Conservation (phyloP, 2,888 invertebrate species). For the Girardia tigrina region DNA sequence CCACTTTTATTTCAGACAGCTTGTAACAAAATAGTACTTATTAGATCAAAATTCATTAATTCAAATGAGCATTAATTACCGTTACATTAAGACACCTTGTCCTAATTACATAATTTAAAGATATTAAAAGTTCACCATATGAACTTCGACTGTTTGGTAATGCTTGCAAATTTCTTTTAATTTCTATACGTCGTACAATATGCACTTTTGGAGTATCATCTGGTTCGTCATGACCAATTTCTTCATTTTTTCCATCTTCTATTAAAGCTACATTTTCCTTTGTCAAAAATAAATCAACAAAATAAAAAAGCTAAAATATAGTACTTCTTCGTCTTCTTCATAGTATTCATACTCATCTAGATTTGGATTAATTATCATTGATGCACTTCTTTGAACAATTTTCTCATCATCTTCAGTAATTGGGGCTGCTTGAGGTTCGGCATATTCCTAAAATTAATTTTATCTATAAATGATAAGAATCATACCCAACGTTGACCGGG, state of each 20-base stretch:
- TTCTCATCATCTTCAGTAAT: not conserved
- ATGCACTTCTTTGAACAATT: not conserved
- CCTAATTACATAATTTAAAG: not conserved
- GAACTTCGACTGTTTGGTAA: not conserved
- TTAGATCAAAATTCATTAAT: not conserved
- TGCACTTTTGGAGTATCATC: not conserved
- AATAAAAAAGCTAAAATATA: not conserved
- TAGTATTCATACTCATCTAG: not conserved
- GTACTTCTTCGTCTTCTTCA: not conserved
- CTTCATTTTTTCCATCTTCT: not conserved
- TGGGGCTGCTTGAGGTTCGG: not conserved
- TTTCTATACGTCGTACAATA: not conserved
- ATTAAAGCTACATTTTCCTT: not conserved
- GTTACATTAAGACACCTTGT: not conserved
- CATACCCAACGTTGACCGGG: too few species aligned
- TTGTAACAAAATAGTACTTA: too few species aligned
- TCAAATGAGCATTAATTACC: not conserved
- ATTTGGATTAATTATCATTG: not conserved
- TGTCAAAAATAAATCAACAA: not conserved
- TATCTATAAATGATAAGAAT: too few species aligned
- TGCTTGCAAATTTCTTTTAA: not conserved
- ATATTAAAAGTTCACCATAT: constrained; percentile 9
- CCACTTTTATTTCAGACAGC: too few species aligned
- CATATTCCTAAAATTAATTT: too few species aligned
- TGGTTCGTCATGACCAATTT: not conserved